Percentiles rank a stretch among this genome's conserved stretches.
Conservation (phyloP, 2,888 invertebrate species). For the Parnassius glacialis region DNA sequence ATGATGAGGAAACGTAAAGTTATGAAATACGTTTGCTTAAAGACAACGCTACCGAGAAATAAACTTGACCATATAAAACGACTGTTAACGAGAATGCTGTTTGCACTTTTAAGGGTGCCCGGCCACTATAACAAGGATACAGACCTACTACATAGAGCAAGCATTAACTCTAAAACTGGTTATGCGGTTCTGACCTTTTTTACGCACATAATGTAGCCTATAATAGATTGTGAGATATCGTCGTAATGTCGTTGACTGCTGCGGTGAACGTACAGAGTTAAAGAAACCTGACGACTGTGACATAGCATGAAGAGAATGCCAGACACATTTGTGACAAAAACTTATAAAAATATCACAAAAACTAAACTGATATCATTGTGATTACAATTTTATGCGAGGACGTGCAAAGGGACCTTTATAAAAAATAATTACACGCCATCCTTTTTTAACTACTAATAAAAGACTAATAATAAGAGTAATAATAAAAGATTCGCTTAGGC, state of each 20-base stretch:
- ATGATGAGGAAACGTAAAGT: slow-evolving; percentile 24
- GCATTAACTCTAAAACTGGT: slow-evolving; percentile 30
- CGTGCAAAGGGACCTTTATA: slow-evolving; percentile 20
- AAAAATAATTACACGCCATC: not conserved
- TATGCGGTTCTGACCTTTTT: slow-evolving; percentile 33
- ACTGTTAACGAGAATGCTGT: slow-evolving; percentile 63
- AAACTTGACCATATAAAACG: slow-evolving; percentile 63
- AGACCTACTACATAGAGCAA: slow-evolving; percentile 36
- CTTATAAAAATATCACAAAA: slow-evolving; percentile 25
- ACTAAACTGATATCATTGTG: slow-evolving; percentile 8
- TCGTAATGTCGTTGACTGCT: slow-evolving; percentile 19
- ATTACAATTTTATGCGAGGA: slow-evolving; percentile 22
- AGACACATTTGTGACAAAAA: slow-evolving; percentile 28
- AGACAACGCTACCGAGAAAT: slow-evolving; percentile 39
- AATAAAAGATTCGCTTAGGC: too few relatives aligned
- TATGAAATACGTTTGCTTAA: slow-evolving; percentile 30
- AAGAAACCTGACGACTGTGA: slow-evolving; percentile 32
- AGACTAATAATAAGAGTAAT: too few relatives aligned
- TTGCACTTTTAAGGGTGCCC: slow-evolving; percentile 74
- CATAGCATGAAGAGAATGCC: slow-evolving; percentile 28
- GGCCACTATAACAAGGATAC: slow-evolving; percentile 46
- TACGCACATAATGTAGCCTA: slow-evolving; percentile 23
- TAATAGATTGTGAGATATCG: slow-evolving; percentile 16
- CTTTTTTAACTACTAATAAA: too few relatives aligned
- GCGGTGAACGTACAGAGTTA: slow-evolving; percentile 25